phyloP scores from a whole-genome alignment of 1,140 invertebrate species.

The Aradophagus sp. region DNA sequence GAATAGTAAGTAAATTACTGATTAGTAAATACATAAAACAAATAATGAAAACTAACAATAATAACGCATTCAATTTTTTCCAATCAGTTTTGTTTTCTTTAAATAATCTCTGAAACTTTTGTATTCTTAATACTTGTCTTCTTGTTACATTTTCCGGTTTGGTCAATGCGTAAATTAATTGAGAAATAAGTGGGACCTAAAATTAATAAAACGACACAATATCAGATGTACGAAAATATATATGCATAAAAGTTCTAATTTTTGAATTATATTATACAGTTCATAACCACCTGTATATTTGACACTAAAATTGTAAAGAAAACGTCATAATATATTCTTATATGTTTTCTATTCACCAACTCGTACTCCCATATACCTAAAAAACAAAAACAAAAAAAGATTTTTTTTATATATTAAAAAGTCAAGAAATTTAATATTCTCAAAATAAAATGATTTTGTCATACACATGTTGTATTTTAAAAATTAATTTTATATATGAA shows the following conservation, averaged over 20 bases:
- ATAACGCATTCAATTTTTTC: constrained; percentile 65
- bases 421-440: neutral
- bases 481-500: constrained; percentile 13
- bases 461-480: constrained; percentile 7
- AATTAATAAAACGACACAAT: constrained; percentile 10
- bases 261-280: too few species aligned
- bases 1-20: too few species aligned
- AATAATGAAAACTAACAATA: too few species aligned
- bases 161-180: constrained; percentile 67
- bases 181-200: constrained; percentile 61
- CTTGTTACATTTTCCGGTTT: constrained; percentile 71
- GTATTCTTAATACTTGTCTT: constrained; percentile 62
- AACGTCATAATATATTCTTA: constrained; percentile 66
- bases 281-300: too few species aligned
- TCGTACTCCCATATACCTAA: constrained; percentile 66
- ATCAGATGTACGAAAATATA: too few species aligned
- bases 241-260: too few species aligned
- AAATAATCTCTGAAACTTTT: constrained; percentile 40
- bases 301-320: constrained; percentile 54
- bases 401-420: neutral
- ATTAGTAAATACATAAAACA: too few species aligned
- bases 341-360: constrained; percentile 59
- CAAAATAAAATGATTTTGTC: neutral
- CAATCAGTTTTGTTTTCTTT: constrained; percentile 45
- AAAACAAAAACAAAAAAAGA: constrained; percentile 10